phyloP scores from a whole-genome alignment of 2,113 vertebrate species.

The Lutjanus erythropterus region DNA sequence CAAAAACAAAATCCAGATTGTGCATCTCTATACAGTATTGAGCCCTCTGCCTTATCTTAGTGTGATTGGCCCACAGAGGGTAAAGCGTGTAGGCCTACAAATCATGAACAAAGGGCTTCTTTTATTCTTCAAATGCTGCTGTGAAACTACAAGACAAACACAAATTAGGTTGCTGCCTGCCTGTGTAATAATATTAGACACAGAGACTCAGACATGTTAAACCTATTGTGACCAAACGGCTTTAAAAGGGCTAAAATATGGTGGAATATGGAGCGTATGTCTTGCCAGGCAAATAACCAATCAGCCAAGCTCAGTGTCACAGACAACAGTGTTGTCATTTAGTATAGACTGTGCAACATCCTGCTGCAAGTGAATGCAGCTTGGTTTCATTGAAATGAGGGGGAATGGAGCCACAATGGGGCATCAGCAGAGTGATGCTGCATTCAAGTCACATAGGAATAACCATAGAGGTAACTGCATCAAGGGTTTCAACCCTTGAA shows the following conservation, averaged over 20 bases:
- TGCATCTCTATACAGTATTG: no score
- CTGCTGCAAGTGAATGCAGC: conserved; percentile 13
- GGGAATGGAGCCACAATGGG: neutral
- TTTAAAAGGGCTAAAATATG: neutral
- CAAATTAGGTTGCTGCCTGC: neutral
- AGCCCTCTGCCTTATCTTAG: neutral
- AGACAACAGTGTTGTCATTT: neutral
- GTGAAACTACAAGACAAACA: conserved; percentile 46
- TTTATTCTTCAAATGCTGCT: conserved; percentile 33
- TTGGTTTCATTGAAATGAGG: neutral
- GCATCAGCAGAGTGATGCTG: conserved; percentile 16
- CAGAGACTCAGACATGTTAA: neutral
- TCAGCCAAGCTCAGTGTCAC: conserved; percentile 5
- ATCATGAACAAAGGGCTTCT: conserved; percentile 53
- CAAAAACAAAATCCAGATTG: no score
- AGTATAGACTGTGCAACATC: conserved; percentile 23
- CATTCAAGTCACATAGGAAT: neutral
- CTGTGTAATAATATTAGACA: neutral
- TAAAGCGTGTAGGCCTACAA: conserved; percentile 17
- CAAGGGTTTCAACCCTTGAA: neutral
- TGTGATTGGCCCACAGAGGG: conserved; percentile 5
- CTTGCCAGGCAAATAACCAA: neutral
- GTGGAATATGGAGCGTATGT: neutral
- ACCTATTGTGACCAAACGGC: neutral
- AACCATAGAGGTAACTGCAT: neutral